Conservation (phyloP, 2,797 vertebrate genomes). For the Lepilemur septentrionalis region DNA sequence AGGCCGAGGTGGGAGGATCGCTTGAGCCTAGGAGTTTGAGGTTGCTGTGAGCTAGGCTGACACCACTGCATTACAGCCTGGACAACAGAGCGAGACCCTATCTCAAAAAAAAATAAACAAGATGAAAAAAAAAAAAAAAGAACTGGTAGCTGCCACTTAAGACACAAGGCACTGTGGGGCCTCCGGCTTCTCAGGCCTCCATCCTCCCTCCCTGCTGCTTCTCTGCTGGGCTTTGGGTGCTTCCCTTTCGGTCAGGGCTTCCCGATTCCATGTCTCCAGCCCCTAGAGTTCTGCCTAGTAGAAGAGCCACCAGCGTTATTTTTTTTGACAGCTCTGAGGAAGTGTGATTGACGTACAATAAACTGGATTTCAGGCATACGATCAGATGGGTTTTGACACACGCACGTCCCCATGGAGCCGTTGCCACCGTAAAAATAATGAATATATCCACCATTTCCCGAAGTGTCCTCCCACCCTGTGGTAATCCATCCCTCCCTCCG, state of each 20-base stretch:
- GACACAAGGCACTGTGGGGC: background rate
- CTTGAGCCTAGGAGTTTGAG: no score
- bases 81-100: no score
- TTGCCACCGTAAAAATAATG: background rate
- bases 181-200: background rate
- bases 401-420: background rate
- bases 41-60: no score
- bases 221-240: background rate
- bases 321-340: background rate
- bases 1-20: background rate
- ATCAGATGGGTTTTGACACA: background rate
- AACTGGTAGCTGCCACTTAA: background rate
- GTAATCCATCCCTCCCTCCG: no score
- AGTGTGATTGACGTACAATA: no score
- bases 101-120: background rate
- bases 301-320: background rate
- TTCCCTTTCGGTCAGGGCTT: background rate
- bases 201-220: rapidly evolving
- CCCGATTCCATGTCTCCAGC: background rate
- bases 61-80: no score
- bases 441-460: background rate
- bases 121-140: background rate
- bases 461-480: no score
- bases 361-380: background rate
- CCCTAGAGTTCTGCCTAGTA: background rate